Evolutionary conservation across 2,797 vertebrate species (phyloP).

Genomic region (Ispidina picta): DNA sequence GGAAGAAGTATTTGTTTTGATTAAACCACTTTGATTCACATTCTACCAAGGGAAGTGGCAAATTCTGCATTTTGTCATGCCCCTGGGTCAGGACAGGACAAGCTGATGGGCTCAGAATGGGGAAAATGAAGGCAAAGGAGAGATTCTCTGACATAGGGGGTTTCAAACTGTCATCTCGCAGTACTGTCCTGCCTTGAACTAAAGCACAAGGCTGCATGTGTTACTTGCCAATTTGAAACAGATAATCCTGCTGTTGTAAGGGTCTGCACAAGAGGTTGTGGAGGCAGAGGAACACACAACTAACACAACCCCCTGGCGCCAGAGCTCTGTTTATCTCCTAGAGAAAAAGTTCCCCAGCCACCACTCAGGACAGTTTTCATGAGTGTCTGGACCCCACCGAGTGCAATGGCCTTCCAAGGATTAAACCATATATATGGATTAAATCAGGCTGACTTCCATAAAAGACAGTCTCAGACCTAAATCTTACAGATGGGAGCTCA

Average conservation of each 20-base stretch:
- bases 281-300: not conserved
- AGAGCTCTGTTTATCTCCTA: not conserved
- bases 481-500: not conserved
- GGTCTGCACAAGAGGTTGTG: not conserved
- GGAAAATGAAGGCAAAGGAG: not conserved
- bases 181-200: not conserved
- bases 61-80: not conserved
- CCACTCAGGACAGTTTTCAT: not conserved
- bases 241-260: not conserved
- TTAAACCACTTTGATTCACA: not conserved
- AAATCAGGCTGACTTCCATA: not conserved
- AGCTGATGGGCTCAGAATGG: not conserved
- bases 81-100: not conserved
- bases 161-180: not conserved
- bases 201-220: not conserved
- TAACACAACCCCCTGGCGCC: not conserved
- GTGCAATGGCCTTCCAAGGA: not conserved
- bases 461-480: not conserved
- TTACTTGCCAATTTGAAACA: not conserved
- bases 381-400: not conserved
- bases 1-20: not conserved
- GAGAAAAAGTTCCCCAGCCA: not conserved
- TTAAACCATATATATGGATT: not conserved
- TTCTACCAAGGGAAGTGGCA: not conserved
- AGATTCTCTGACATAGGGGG: not conserved